A percentile compares a stretch with the other conserved stretches of the same genome.
phyloP scores from a whole-genome alignment of 64 coral and sea anemone genomes.

The Porites lutea region DNA sequence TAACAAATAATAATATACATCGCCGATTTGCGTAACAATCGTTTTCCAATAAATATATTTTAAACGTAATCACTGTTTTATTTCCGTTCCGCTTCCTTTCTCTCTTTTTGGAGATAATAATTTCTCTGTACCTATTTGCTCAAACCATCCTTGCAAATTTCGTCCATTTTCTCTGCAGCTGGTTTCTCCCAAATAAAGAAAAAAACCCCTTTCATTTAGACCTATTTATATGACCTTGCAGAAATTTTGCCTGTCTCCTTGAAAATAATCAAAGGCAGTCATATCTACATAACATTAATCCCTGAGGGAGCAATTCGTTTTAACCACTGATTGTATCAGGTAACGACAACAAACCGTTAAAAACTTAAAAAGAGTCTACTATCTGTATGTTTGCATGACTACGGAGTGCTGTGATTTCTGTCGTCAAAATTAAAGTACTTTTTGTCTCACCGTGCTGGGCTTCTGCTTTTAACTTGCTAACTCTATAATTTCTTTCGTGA shows the following conservation, averaged over 20 bases:
- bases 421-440: conserved; percentile 15
- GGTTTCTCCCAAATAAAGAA: too few species aligned
- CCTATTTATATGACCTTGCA: background rate
- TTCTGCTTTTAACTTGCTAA: background rate
- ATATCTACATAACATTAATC: background rate
- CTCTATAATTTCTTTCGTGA: background rate
- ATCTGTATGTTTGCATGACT: background rate
- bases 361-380: conserved; percentile 12
- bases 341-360: background rate
- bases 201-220: too few species aligned
- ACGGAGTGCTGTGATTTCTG: background rate
- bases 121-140: background rate
- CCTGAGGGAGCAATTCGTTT: background rate
- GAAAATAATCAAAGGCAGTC: background rate
- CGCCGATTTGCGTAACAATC: background rate
- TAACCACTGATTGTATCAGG: conserved; percentile 5
- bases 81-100: background rate
- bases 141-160: background rate
- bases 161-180: too few species aligned
- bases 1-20: conserved; percentile 16
- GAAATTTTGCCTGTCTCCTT: background rate
- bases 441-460: background rate
- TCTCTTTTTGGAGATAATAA: background rate
- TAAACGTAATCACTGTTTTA: background rate
- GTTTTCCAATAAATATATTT: background rate